Base-by-base conservation (phyloP, 2,797 vertebrate species). In the Furcifer pardalis region DNA sequence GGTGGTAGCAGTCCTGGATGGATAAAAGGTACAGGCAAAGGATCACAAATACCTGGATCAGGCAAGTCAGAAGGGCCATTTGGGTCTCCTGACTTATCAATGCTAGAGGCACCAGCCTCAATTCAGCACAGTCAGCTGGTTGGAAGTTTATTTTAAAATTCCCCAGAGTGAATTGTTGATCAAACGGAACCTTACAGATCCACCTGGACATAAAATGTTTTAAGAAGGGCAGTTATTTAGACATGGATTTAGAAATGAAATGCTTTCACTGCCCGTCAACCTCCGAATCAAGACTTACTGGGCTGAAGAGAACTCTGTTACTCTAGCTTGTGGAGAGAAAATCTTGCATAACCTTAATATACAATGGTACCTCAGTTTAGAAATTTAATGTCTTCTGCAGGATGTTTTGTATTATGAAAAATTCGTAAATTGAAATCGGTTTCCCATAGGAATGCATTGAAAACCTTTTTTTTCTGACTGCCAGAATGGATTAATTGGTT, bases 301-400 rank as follows among this genome's bases (percentile, higher is more conserved):
- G 35, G 62, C 73, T 89, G 63, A 1, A 59, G 90, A 91, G 92
- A 52, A 87, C 90, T 94, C 88, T 92, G 93, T 92, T 95, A 92
- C 91, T 94, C 90, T 94, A 94, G 92, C 86, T 93, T 93, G 80
- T 85, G 30, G 65, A 0, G 40, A 77, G 74, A 87, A 92, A 73
- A 37, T 2, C 2, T 7, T 84, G 25, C 81, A n/a, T n/a, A n/a
- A n/a, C n/a, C n/a, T 84, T 92, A 85, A 78, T 77, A 72, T 93
- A 93, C 90, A n/a, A n/a, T n/a, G n/a, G n/a, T n/a, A n/a, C n/a
- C n/a, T n/a, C n/a, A n/a, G n/a, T n/a, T n/a, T n/a, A n/a, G n/a
- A n/a, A n/a, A n/a, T n/a, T n/a, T n/a, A n/a, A n/a, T n/a, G n/a
- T n/a, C n/a, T n/a, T n/a, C n/a, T n/a, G n/a, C n/a, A n/a, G n/a